Conservation (phyloP, 2,113 vertebrate genomes). For the Antechinus stuartii region DNA sequence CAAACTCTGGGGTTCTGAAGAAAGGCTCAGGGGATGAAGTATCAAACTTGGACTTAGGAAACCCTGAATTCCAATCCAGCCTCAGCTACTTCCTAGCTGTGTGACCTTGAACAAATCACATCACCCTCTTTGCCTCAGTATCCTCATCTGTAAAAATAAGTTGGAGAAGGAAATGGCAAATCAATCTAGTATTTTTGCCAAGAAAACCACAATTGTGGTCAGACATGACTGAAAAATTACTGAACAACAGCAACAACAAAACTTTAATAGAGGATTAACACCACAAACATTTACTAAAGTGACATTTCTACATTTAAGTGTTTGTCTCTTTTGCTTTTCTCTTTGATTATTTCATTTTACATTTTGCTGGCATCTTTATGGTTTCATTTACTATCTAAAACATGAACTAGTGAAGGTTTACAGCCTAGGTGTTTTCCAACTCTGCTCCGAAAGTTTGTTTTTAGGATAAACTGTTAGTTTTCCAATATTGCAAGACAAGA, state of each 20-base stretch:
- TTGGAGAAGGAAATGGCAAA: background rate
- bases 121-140: background rate
- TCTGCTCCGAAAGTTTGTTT: background rate
- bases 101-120: background rate
- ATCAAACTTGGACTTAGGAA: background rate
- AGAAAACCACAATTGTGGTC: background rate
- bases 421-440: background rate
- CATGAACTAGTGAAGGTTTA: background rate
- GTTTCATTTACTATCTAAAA: background rate
- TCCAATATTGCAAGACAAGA: background rate
- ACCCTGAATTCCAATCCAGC: background rate
- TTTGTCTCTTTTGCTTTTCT: slow-evolving; percentile 41
- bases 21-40: background rate
- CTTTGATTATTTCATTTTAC: slow-evolving; percentile 38
- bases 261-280: background rate
- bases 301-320: background rate
- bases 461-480: background rate
- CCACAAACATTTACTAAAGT: background rate
- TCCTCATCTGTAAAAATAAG: background rate
- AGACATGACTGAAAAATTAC: too few species aligned
- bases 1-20: background rate
- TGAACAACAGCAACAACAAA: background rate
- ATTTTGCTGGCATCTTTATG: background rate
- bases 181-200: background rate
- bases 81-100: background rate